Evolutionary conservation across 1,140 invertebrate genomes (phyloP).

Genomic region (Muscidifurax raptorellus): DNA sequence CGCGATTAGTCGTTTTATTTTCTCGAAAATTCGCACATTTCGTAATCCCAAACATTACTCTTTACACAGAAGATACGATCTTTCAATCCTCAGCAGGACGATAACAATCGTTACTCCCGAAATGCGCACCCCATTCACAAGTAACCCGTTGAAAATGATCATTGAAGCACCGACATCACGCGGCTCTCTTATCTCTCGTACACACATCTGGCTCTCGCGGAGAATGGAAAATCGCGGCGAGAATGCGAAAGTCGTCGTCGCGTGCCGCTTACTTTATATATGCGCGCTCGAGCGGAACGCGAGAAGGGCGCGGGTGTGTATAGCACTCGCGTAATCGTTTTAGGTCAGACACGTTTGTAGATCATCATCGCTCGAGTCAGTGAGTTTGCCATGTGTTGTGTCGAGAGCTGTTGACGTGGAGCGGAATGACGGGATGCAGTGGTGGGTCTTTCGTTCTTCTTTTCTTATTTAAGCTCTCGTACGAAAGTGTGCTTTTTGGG

Average conservation of each 20-base stretch:
- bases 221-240: conserved; percentile 23
- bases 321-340: conserved; percentile 18
- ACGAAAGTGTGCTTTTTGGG: background rate
- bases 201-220: background rate
- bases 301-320: background rate
- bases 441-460: too few relatives aligned
- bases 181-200: background rate
- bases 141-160: too few relatives aligned
- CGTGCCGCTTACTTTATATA: conserved; percentile 13
- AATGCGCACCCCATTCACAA: too few relatives aligned
- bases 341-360: conserved; percentile 36
- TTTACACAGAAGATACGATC: too few relatives aligned
- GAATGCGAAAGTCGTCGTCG: conserved; percentile 39
- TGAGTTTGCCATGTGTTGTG: background rate
- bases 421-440: too few relatives aligned
- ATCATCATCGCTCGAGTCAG: background rate
- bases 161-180: background rate
- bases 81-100: too few relatives aligned
- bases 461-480: background rate
- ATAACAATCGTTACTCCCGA: too few relatives aligned
- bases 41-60: too few relatives aligned
- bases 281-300: conserved; percentile 8
- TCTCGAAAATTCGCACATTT: background rate
- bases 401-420: too few relatives aligned
- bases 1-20: background rate